Conservation (phyloP, 2,113 vertebrate genomes). For the Mus spicilegus region DNA sequence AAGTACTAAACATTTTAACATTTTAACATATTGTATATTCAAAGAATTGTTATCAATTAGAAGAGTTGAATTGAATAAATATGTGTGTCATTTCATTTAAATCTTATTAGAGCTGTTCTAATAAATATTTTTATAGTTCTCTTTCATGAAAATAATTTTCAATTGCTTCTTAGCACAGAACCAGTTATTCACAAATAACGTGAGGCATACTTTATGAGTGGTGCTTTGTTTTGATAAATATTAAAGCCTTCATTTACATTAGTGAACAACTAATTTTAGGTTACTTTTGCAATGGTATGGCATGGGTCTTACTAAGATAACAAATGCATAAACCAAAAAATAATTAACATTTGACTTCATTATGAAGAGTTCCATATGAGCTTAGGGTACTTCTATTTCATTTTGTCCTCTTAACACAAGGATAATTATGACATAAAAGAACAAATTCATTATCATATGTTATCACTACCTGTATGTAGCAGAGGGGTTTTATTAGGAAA, state of each 20-base stretch:
- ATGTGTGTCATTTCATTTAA: conserved; percentile 44
- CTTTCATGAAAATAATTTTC: conserved; percentile 61
- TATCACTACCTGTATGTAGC: conserved; percentile 52
- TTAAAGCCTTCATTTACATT: neutral
- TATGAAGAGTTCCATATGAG: conserved; percentile 18
- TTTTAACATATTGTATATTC: neutral
- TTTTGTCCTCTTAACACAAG: conserved; percentile 49
- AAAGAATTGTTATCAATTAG: neutral
- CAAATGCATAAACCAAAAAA: neutral
- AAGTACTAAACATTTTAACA: neutral
- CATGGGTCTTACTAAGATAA: neutral
- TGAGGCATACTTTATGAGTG: neutral
- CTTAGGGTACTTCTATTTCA: conserved; percentile 63
- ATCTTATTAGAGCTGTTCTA: conserved; percentile 52
- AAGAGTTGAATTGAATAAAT: neutral
- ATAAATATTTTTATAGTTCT: conserved; percentile 61
- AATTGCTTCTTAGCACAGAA: conserved; percentile 3
- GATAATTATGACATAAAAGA: conserved; percentile 60
- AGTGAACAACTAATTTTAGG: conserved; percentile 55
- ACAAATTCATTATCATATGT: conserved; percentile 9
- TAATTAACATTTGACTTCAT: conserved; percentile 35
- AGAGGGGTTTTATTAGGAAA: conserved; percentile 62
- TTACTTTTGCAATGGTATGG: neutral
- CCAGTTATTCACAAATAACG: neutral
- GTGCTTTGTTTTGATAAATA: conserved; percentile 48